Conservation (phyloP, 2,113 vertebrate genomes). For the Zapus hudsonius region DNA sequence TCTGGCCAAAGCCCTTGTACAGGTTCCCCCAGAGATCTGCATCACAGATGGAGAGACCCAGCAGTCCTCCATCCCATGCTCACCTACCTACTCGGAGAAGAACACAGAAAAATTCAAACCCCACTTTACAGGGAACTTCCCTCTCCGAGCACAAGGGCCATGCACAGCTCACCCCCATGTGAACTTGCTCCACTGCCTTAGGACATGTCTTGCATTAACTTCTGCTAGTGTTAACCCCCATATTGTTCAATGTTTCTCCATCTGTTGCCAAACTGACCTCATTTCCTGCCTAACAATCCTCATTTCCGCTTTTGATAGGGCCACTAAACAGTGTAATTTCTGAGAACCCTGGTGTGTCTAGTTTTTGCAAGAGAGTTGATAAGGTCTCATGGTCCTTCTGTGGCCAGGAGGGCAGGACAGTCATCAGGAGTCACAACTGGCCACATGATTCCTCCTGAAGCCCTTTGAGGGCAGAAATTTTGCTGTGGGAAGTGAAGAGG, state of each 20-base stretch:
- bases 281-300: constrained; percentile 71
- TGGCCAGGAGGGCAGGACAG: neutral
- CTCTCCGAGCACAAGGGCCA: neutral
- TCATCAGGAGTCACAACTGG: constrained; percentile 12
- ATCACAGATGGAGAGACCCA: neutral
- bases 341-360: constrained; percentile 55
- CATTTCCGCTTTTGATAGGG: constrained; percentile 71
- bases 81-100: neutral
- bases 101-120: neutral
- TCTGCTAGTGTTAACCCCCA: neutral
- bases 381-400: constrained; percentile 50
- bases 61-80: too few species aligned
- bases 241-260: constrained; percentile 44
- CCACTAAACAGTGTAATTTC: constrained; percentile 64
- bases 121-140: neutral
- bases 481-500: constrained; percentile 1
- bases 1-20: neutral
- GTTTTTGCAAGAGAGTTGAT: constrained; percentile 60
- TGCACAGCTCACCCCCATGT: neutral
- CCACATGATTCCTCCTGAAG: neutral
- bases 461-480: neutral
- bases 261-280: constrained; percentile 73
- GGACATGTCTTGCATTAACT: neutral
- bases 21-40: neutral
- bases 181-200: neutral